Percentiles rank a stretch among this genome's conserved stretches.
Evolutionary conservation across 2,113 vertebrate genomes (phyloP).

Genomic region (Neolamprologus kungweensis): DNA sequence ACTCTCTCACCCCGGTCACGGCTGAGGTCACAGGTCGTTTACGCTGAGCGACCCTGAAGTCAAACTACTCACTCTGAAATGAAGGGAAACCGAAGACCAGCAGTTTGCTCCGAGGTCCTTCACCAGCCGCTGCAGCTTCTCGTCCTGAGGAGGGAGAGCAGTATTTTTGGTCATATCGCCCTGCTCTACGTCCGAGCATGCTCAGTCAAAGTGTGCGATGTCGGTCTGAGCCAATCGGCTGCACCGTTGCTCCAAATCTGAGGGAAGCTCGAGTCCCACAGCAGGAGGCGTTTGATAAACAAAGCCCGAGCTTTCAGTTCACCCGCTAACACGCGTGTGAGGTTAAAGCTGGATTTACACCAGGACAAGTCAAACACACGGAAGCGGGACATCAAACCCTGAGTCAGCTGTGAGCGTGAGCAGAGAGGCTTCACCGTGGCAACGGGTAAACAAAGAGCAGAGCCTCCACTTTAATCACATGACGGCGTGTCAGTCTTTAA

Average conservation of each 20-base stretch:
- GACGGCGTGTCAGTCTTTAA: background rate
- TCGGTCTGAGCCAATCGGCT: background rate
- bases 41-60: background rate
- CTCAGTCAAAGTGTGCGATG: background rate
- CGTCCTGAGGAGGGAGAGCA: constrained; percentile 71
- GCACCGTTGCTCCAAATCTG: background rate
- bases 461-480: background rate
- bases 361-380: background rate
- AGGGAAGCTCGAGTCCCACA: background rate
- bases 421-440: background rate
- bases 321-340: background rate
- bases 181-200: too few species aligned
- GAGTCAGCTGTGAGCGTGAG: background rate
- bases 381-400: background rate
- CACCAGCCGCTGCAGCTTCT: constrained; percentile 78
- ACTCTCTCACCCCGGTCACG: background rate
- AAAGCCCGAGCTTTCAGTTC: background rate
- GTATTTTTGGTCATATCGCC: background rate
- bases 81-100: constrained; percentile 82
- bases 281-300: background rate
- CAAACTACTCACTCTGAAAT: constrained; percentile 76
- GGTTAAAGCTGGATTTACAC: background rate
- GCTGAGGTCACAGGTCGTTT: background rate
- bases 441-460: background rate
- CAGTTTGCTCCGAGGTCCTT: constrained; percentile 78